Conservation (phyloP, 1,140 invertebrate genomes). For the Drosophila parabipectinata region DNA sequence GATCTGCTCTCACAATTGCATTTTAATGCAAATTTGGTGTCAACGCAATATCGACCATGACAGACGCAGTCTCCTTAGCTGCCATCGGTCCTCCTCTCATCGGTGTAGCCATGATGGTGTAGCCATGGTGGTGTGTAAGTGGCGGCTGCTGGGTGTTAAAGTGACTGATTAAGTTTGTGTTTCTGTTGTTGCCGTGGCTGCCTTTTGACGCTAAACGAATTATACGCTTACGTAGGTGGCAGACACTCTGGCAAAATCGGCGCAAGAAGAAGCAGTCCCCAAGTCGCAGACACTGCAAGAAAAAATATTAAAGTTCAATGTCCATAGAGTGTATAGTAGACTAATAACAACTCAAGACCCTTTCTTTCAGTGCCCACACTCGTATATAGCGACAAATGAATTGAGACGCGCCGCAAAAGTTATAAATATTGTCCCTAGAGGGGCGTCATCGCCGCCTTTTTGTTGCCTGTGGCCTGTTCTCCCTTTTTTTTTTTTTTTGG, state of each 20-base stretch:
- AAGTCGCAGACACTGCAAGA: background rate
- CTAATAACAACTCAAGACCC: too few relatives aligned
- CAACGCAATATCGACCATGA: slow-evolving; percentile 82
- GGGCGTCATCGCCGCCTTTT: slow-evolving; percentile 43
- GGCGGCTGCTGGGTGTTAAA: slow-evolving; percentile 72
- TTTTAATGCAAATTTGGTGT: slow-evolving; percentile 83
- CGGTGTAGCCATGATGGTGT: too few relatives aligned
- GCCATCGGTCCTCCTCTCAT: background rate
- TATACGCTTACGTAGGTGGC: slow-evolving; percentile 81
- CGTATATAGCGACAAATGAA: slow-evolving; percentile 68
- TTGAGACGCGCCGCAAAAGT: slow-evolving; percentile 78
- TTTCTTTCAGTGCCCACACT: slow-evolving; percentile 8
- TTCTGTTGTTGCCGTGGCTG: slow-evolving; percentile 51
- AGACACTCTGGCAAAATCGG: slow-evolving; percentile 69
- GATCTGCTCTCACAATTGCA: slow-evolving; percentile 62
- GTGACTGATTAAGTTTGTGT: slow-evolving; percentile 81
- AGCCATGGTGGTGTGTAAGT: slow-evolving; percentile 37
- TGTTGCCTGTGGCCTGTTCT: slow-evolving; percentile 15
- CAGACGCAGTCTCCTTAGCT: slow-evolving; percentile 43
- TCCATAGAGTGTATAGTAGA: too few relatives aligned
- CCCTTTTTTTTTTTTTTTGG: background rate
- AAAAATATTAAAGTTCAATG: background rate
- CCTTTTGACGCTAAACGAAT: slow-evolving; percentile 75
- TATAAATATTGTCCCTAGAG: slow-evolving; percentile 76
- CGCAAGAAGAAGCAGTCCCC: slow-evolving; percentile 12